Evolutionary conservation across 2,888 invertebrate genomes (phyloP).

Genomic region (Apotomis turbidana): DNA sequence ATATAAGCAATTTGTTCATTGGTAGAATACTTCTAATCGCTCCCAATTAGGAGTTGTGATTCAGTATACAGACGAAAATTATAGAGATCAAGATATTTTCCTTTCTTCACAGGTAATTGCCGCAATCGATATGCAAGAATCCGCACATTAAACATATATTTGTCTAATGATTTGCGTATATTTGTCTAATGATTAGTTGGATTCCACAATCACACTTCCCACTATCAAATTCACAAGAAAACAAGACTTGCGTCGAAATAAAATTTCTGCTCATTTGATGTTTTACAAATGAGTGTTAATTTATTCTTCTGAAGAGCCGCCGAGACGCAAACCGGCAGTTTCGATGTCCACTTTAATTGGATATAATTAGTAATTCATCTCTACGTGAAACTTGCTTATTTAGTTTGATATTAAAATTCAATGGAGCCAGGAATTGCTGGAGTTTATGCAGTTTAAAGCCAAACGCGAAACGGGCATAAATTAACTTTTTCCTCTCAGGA

Average conservation of each 20-base stretch:
- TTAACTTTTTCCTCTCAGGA: conserved; percentile 10
- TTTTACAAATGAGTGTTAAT: conserved; percentile 65
- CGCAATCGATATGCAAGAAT: conserved; percentile 22
- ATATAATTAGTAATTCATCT: conserved; percentile 59
- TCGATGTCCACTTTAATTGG: conserved; percentile 58
- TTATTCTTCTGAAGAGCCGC: conserved; percentile 61
- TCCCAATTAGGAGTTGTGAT: too few relatives aligned
- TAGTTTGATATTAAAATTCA: conserved; percentile 42
- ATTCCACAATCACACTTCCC: conserved; percentile 30
- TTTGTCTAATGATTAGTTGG: conserved; percentile 19
- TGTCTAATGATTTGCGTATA: not conserved
- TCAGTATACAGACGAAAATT: not conserved
- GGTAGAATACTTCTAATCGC: too few relatives aligned
- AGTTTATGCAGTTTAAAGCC: conserved; percentile 3
- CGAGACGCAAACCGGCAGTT: conserved; percentile 54
- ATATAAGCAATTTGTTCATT: too few relatives aligned
- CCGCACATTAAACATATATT: conserved; percentile 17
- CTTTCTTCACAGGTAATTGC: not conserved
- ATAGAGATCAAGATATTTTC: not conserved
- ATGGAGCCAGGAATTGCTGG: conserved; percentile 27
- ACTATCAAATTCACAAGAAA: conserved; percentile 41
- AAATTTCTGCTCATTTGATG: conserved; percentile 47
- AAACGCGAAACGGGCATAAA: conserved; percentile 3
- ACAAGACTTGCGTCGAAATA: conserved; percentile 37
- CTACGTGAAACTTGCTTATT: conserved; percentile 47